These are phyloP conservation scores for Dreissena polymorpha DNA, from an alignment of 1,140 invertebrate species.

Conservation along the genomic window DNA sequence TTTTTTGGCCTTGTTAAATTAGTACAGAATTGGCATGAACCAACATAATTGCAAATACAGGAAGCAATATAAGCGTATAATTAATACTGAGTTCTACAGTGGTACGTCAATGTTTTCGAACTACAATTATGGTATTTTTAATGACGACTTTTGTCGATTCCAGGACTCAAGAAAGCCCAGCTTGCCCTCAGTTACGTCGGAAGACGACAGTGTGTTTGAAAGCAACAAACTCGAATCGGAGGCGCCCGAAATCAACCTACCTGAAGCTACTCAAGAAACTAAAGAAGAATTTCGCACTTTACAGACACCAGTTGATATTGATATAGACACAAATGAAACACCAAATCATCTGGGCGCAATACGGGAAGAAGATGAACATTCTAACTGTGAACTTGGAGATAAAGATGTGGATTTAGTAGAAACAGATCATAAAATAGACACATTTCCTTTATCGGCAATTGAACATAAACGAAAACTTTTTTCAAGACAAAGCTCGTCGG, in stretches of 20 bases:
- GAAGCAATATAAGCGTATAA: too few relatives aligned
- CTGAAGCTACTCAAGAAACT: background rate
- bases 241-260: background rate
- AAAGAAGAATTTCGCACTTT: background rate
- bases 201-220: slow-evolving; percentile 12
- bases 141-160: background rate
- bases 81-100: too few relatives aligned
- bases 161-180: background rate
- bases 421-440: slow-evolving; percentile 2
- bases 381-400: slow-evolving; percentile 21
- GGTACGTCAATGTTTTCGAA: too few relatives aligned
- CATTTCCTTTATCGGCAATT: background rate
- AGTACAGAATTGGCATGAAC: too few relatives aligned
- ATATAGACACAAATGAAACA: background rate
- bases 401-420: slow-evolving; percentile 1
- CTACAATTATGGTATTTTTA: too few relatives aligned
- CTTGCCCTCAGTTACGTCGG: slow-evolving; percentile 11
- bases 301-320: background rate
- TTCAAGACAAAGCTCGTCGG: slow-evolving; percentile 42
- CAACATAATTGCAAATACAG: too few relatives aligned
- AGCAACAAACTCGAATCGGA: background rate
- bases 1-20: too few relatives aligned
- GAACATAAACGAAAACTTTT: slow-evolving; percentile 47
- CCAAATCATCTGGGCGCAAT: slow-evolving; percentile 17
- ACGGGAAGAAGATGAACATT: slow-evolving; percentile 48